A percentile compares a stretch with the other conserved stretches of the same genome.
Conservation (phyloP, 2,113 vertebrate genomes). For the Hucho hucho region DNA sequence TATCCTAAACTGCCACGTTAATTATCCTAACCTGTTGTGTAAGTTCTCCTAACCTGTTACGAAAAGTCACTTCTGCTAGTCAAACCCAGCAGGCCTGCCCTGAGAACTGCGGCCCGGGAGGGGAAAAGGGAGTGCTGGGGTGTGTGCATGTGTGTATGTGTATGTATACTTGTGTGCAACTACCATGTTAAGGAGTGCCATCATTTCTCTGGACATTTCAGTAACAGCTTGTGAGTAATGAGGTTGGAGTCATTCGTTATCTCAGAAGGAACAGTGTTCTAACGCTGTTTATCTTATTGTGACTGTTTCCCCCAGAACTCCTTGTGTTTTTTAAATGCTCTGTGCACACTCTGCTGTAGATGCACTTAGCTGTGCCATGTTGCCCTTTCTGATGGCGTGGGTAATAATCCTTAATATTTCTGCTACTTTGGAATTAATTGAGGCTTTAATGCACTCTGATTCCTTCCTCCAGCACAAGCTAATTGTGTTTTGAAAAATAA, state of each 20-base stretch:
- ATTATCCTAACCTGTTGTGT: no score
- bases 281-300: background rate
- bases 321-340: conserved; percentile 54
- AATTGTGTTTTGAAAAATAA: conserved; percentile 68
- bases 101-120: no score
- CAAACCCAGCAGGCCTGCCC: no score
- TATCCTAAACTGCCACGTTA: no score
- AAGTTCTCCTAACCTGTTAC: no score
- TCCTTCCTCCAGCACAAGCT: conserved; percentile 67
- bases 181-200: conserved; percentile 49
- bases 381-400: conserved; percentile 60
- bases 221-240: conserved; percentile 51
- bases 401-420: conserved; percentile 74
- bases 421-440: conserved; percentile 71
- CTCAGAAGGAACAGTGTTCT: conserved; percentile 3
- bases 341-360: conserved; percentile 53
- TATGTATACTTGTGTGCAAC: conserved; percentile 4
- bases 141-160: background rate
- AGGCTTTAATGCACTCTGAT: conserved; percentile 75
- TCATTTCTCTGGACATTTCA: no score
- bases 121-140: background rate
- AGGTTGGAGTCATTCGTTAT: conserved; percentile 58
- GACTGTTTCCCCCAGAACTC: conserved; percentile 30
- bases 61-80: no score
- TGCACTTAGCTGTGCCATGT: conserved; percentile 46